A percentile compares a stretch with the other conserved stretches of the same genome.
Conservation (phyloP, 2,888 invertebrate genomes). For the Macaria notata region DNA sequence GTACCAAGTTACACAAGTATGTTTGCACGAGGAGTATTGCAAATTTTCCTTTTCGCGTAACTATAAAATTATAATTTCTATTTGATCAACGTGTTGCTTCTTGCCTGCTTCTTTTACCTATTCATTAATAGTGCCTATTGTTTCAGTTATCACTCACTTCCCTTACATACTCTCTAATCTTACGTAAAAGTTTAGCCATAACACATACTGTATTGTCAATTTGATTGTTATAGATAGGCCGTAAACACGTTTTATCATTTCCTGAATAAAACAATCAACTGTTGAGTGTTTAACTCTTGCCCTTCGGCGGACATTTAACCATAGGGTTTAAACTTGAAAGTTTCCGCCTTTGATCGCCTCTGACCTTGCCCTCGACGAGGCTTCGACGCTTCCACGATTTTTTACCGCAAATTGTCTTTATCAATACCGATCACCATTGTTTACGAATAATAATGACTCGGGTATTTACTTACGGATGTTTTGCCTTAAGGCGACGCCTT, state of each 20-base stretch:
- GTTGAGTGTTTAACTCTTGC: constrained; percentile 7
- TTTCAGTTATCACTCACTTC: too few species aligned
- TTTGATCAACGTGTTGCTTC: too few species aligned
- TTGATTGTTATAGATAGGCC: too few species aligned
- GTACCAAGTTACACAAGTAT: constrained; percentile 23
- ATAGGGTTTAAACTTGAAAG: constrained; percentile 55
- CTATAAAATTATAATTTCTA: too few species aligned
- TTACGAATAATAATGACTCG: constrained; percentile 33
- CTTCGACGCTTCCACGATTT: constrained; percentile 51
- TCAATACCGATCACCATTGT: constrained; percentile 43
- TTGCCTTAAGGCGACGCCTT: constrained; percentile 1
- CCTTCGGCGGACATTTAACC: constrained; percentile 32
- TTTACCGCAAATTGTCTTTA: constrained; percentile 39
- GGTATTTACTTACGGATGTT: constrained; percentile 19
- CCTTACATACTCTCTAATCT: too few species aligned
- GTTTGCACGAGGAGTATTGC: constrained; percentile 2
- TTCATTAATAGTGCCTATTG: too few species aligned
- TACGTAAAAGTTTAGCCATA: too few species aligned
- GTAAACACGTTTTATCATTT: constrained; percentile 4
- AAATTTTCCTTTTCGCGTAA: too few species aligned
- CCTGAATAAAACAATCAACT: constrained; percentile 19
- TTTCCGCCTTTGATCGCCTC: constrained; percentile 40
- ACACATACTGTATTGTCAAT: too few species aligned
- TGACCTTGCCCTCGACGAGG: constrained; percentile 62
- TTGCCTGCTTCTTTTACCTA: too few species aligned